A percentile compares a stretch with the other conserved stretches of the same genome.
Conservation (phyloP, 2,888 invertebrate genomes). For the Auanema freiburgensis region DNA sequence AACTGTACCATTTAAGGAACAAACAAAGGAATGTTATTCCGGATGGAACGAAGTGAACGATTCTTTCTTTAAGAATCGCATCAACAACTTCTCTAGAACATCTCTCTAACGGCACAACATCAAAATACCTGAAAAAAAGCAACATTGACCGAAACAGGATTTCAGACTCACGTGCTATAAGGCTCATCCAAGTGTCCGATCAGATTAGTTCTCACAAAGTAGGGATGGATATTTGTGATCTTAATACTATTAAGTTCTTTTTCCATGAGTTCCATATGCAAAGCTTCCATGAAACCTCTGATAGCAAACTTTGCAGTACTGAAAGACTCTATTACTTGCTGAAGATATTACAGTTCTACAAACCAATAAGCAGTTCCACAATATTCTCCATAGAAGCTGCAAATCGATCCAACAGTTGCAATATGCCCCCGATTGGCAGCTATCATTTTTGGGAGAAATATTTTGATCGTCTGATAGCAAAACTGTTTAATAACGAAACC, state of each 20-base stretch:
- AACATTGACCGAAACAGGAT: neutral
- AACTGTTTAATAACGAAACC: neutral
- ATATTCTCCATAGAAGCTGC: conserved; percentile 35
- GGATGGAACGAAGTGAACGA: conserved; percentile 31
- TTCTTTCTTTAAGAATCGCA: conserved; percentile 29
- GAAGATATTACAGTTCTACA: neutral
- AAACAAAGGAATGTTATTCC: conserved; percentile 27
- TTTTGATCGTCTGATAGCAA: conserved; percentile 24
- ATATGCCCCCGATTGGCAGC: conserved; percentile 29
- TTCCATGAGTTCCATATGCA: conserved; percentile 31
- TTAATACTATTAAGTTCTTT: conserved; percentile 18
- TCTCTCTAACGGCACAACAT: conserved; percentile 25
- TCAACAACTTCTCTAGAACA: conserved; percentile 28
- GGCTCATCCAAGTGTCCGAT: conserved; percentile 31
- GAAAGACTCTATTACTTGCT: conserved; percentile 7
- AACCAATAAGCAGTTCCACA: conserved; percentile 38
- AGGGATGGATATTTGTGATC: conserved; percentile 31
- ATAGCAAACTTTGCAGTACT: conserved; percentile 35
- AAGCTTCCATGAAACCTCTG: conserved; percentile 33
- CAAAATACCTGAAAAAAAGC: conserved; percentile 24
- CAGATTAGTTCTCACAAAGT: conserved; percentile 32
- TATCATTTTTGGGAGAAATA: conserved; percentile 30
- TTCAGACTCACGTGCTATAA: conserved; percentile 29
- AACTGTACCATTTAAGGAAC: conserved; percentile 26
- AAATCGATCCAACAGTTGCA: conserved; percentile 32